These are phyloP conservation scores for Meda fulgida DNA, from an alignment of 2,797 vertebrate genomes.

Conservation along the genomic window DNA sequence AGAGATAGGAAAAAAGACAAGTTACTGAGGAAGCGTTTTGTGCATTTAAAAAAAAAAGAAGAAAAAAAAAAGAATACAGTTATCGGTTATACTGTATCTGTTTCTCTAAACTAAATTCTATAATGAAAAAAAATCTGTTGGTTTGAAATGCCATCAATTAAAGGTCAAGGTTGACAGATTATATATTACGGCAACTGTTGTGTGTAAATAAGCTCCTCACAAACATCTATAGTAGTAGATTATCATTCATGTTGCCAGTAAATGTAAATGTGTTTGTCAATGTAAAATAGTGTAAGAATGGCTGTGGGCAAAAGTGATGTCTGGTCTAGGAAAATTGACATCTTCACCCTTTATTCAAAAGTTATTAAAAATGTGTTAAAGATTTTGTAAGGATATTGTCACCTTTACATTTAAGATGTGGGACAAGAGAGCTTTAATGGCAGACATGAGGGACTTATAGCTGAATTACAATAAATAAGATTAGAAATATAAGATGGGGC, in stretches of 20 bases:
- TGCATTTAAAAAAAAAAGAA: not conserved
- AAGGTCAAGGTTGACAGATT: not conserved
- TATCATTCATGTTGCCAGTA: not conserved
- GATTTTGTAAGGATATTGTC: not conserved
- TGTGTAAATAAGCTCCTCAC: not conserved
- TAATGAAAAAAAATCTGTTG: not conserved
- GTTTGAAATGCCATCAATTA: not conserved
- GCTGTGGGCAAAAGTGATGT: not conserved
- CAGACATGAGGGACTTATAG: no score
- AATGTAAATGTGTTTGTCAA: not conserved
- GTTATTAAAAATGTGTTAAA: not conserved
- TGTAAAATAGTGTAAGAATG: not conserved
- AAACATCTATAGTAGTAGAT: not conserved
- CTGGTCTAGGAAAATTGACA: not conserved
- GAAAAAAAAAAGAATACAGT: not conserved
- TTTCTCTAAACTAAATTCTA: not conserved
- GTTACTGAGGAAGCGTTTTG: not conserved
- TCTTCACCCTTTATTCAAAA: not conserved
- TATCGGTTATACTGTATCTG: not conserved
- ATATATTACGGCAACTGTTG: not conserved
- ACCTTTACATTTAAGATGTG: no score
- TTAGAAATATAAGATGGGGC: no score
- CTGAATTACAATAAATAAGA: no score
- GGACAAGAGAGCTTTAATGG: no score
- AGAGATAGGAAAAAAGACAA: slow-evolving; percentile 2